Percentiles rank a stretch among this genome's conserved stretches.
phyloP scores from a whole-genome alignment of 2,797 vertebrate genomes.

The Hippoglossus hippoglossus region DNA sequence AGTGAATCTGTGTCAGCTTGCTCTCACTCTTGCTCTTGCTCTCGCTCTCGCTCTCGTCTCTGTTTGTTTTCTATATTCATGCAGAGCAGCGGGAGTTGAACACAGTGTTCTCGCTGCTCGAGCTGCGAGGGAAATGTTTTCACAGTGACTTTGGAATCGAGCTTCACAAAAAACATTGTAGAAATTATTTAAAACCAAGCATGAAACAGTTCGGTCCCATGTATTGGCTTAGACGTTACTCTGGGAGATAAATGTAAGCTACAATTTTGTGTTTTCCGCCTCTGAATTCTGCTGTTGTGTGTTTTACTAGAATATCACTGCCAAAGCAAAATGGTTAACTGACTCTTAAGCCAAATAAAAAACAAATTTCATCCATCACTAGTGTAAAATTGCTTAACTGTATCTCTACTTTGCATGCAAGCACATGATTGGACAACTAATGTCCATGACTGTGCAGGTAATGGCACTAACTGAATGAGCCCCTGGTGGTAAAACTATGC shows the following conservation, averaged over 20 bases:
- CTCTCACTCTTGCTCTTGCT: background rate
- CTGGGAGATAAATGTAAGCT: conserved; percentile 18
- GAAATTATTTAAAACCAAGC: conserved; percentile 20
- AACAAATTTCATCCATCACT: background rate
- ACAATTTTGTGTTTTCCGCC: conserved; percentile 33
- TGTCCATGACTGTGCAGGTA: background rate
- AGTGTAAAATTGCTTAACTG: background rate
- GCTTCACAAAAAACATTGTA: conserved; percentile 10
- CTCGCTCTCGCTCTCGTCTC: conserved; percentile 13
- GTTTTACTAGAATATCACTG: conserved; percentile 12
- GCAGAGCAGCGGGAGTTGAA: conserved; percentile 35
- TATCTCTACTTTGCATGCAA: background rate
- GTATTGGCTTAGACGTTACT: background rate
- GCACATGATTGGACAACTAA: background rate
- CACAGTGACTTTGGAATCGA: conserved; percentile 21
- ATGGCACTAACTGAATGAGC: background rate
- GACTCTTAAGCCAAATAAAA: conserved; percentile 2
- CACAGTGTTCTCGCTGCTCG: background rate
- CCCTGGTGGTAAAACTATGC: too few species aligned
- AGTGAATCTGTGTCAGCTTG: conserved; percentile 25
- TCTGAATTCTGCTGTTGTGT: conserved; percentile 29
- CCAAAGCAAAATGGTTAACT: conserved; percentile 8
- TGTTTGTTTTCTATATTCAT: conserved; percentile 29
- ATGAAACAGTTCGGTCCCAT: conserved; percentile 14
- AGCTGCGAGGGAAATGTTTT: conserved; percentile 19